These are phyloP conservation scores for Sitodiplosis mosellana DNA, from an alignment of 1,140 invertebrate species.

Conservation along the genomic window DNA sequence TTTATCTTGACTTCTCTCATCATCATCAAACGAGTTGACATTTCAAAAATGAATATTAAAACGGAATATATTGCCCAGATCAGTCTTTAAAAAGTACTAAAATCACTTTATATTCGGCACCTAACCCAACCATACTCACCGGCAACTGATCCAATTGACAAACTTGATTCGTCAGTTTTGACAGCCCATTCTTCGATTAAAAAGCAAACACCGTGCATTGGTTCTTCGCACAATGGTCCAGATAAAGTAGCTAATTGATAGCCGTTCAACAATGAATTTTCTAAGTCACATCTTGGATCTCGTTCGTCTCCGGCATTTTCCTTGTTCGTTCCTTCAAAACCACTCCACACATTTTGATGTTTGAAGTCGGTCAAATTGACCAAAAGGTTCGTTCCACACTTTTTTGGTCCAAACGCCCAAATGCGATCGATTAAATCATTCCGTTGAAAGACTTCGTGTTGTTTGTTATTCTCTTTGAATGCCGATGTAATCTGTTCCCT, in stretches of 20 bases:
- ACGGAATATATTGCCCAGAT: too few species aligned
- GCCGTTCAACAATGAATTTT: constrained; percentile 75
- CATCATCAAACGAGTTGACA: too few species aligned
- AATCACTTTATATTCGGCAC: neutral
- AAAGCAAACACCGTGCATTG: constrained; percentile 87
- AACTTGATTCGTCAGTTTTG: constrained; percentile 26
- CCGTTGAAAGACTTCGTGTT: neutral
- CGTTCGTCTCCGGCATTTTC: constrained; percentile 8
- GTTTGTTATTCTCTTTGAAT: neutral
- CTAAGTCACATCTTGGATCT: constrained; percentile 38
- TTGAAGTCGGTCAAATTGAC: constrained; percentile 49
- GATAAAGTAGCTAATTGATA: constrained; percentile 81
- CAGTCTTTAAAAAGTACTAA: too few species aligned
- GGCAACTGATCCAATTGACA: constrained; percentile 32
- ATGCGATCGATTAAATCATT: constrained; percentile 39
- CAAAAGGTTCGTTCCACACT: constrained; percentile 76
- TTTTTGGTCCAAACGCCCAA: constrained; percentile 80
- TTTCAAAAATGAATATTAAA: too few species aligned
- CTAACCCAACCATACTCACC: constrained; percentile 19
- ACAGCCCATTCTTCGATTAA: constrained; percentile 64
- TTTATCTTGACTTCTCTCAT: too few species aligned
- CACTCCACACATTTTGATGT: constrained; percentile 16
- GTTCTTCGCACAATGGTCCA: constrained; percentile 88
- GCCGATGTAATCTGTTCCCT: neutral
- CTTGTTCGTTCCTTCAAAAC: constrained; percentile 5